Conservation (phyloP, 2,797 vertebrate genomes). For the Rhinatrema bivittatum region DNA sequence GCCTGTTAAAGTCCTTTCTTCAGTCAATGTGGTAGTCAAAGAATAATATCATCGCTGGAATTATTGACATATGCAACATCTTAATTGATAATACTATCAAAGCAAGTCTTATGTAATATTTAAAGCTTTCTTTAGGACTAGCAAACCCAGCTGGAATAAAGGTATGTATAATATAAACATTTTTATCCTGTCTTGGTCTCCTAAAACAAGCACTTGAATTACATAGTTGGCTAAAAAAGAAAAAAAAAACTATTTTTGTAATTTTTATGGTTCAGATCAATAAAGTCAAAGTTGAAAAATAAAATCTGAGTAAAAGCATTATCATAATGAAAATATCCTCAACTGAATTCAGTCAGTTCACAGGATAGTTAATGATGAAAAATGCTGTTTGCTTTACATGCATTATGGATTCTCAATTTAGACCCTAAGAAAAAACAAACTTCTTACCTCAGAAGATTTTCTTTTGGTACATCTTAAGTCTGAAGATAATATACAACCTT, state of each 20-base stretch:
- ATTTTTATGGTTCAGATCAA: slow-evolving; percentile 12
- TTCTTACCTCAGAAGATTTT: slow-evolving; percentile 4
- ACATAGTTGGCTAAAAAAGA: slow-evolving; percentile 8
- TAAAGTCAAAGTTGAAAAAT: slow-evolving; percentile 14
- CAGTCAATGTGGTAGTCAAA: too few species aligned
- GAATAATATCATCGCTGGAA: too few species aligned
- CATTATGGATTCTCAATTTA: slow-evolving; percentile 2
- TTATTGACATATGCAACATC: too few species aligned
- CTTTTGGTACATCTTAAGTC: not conserved
- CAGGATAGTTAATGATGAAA: slow-evolving; percentile 16
- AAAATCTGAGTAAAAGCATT: slow-evolving; percentile 13
- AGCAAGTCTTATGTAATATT: too few species aligned
- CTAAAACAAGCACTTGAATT: not conserved
- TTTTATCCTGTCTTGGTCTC: slow-evolving; percentile 11
- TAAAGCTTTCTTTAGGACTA: too few species aligned
- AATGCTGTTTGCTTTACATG: slow-evolving; percentile 10
- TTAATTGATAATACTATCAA: too few species aligned
- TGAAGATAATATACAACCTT: too few species aligned
- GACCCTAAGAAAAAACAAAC: slow-evolving; percentile 2
- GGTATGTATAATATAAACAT: too few species aligned
- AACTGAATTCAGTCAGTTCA: slow-evolving; percentile 7
- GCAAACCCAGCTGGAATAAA: too few species aligned
- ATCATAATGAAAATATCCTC: slow-evolving; percentile 14
- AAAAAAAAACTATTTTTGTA: slow-evolving; percentile 11
- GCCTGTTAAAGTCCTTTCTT: too few species aligned